Evolutionary conservation across 2,888 invertebrate genomes (phyloP).

Genomic region (Folsomia manolachei): DNA sequence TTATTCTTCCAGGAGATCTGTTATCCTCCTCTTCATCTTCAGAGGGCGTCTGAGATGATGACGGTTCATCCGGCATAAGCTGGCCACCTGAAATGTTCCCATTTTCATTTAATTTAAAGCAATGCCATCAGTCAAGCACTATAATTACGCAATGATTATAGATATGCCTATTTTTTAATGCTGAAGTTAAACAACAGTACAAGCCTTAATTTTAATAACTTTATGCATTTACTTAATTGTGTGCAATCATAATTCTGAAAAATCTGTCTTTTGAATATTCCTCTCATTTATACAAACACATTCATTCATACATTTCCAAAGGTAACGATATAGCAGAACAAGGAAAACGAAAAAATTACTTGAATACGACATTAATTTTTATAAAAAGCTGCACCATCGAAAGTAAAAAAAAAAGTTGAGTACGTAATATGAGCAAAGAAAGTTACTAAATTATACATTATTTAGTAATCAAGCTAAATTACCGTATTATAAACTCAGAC

Average conservation of each 20-base stretch:
- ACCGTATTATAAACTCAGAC: not conserved
- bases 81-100: slow-evolving; percentile 41
- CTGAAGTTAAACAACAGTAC: too few species aligned
- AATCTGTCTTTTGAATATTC: too few species aligned
- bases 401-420: not conserved
- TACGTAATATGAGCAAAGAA: not conserved
- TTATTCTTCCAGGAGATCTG: not conserved
- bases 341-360: too few species aligned
- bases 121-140: too few species aligned
- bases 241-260: too few species aligned
- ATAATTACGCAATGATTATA: too few species aligned
- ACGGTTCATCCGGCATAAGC: slow-evolving; percentile 38
- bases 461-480: not conserved
- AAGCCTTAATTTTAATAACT: too few species aligned
- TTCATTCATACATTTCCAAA: not conserved
- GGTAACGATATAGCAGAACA: too few species aligned
- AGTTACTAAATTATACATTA: not conserved
- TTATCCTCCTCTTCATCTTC: slow-evolving; percentile 38
- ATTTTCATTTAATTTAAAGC: too few species aligned
- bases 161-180: too few species aligned
- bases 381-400: not conserved
- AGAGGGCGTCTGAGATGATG: slow-evolving; percentile 41
- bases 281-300: not conserved
- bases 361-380: too few species aligned
- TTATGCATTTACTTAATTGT: too few species aligned